Percentiles rank a stretch among this genome's conserved stretches.
Evolutionary conservation across 2,888 invertebrate species (phyloP).

Genomic region (Cerastis leucographa): DNA sequence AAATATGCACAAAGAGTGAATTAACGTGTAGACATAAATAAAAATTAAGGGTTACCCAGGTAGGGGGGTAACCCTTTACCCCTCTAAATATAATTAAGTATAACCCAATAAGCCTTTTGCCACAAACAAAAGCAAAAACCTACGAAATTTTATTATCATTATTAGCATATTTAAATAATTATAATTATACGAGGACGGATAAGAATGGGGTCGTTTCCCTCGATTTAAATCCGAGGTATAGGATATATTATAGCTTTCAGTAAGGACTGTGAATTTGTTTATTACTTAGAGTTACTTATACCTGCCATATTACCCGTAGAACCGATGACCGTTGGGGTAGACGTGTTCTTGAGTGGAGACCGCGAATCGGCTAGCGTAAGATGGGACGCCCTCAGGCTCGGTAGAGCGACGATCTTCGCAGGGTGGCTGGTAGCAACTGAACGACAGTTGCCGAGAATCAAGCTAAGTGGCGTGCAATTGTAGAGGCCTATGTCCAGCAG

Average conservation of each 20-base stretch:
- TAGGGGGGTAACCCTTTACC: constrained; percentile 72
- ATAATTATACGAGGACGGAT: constrained; percentile 76
- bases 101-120: constrained; percentile 86
- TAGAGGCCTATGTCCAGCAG: no score
- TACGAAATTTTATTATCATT: constrained; percentile 89
- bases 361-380: no score
- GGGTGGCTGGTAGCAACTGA: no score
- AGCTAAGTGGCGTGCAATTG: no score
- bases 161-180: constrained; percentile 91
- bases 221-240: constrained; percentile 56
- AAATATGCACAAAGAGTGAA: constrained; percentile 78
- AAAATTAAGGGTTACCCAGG: constrained; percentile 85
- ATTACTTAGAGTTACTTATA: constrained; percentile 20
- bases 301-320: no score
- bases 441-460: no score
- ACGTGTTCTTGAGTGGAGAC: no score
- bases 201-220: constrained; percentile 71
- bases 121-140: constrained; percentile 87
- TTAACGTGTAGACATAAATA: constrained; percentile 82
- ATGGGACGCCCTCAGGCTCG: no score
- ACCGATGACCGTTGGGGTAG: no score
- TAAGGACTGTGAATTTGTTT: constrained; percentile 44
- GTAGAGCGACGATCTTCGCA: no score
- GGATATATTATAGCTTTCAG: constrained; percentile 36
- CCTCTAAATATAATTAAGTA: constrained; percentile 85